A percentile compares a stretch with the other conserved stretches of the same genome.
These are phyloP conservation scores for Ladona fulva DNA, from an alignment of 1,140 invertebrate genomes.

Conservation along the genomic window DNA sequence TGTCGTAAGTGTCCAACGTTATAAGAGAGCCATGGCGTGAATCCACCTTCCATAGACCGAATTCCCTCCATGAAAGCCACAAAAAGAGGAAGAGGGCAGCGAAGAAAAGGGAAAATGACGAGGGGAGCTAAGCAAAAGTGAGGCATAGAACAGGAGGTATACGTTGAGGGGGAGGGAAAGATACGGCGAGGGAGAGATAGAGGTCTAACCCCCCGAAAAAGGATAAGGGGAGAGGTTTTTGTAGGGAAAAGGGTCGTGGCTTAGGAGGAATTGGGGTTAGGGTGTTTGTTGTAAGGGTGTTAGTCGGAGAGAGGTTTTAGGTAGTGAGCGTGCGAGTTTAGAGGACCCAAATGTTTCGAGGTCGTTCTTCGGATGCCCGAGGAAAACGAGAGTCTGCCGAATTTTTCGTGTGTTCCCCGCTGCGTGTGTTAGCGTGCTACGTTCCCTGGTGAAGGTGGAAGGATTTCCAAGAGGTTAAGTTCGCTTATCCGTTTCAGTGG, in stretches of 20 bases:
- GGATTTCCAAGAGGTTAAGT: too few species aligned
- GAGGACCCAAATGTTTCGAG: too few species aligned
- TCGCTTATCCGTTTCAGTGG: too few species aligned
- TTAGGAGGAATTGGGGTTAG: not conserved
- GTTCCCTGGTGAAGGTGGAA: too few species aligned
- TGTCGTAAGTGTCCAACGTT: too few species aligned
- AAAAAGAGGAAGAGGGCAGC: not conserved
- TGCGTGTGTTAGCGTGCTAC: too few species aligned
- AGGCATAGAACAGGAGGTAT: not conserved
- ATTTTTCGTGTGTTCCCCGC: too few species aligned
- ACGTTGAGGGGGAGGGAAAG: not conserved
- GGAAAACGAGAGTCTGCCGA: too few species aligned
- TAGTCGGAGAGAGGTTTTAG: not conserved
- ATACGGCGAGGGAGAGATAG: not conserved
- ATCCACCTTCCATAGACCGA: too few species aligned
- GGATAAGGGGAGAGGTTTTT: not conserved
- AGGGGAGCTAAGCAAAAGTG: not conserved
- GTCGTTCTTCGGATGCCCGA: too few species aligned
- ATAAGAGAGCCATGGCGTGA: too few species aligned
- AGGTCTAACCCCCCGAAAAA: not conserved
- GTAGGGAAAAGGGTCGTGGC: not conserved
- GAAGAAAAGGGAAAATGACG: not conserved
- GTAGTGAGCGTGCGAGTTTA: not conserved
- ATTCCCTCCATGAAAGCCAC: too few species aligned
- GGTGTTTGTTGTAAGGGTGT: not conserved